Evolutionary conservation across 1,140 invertebrate genomes (phyloP).

Genomic region (Polypedilum pembai): DNA sequence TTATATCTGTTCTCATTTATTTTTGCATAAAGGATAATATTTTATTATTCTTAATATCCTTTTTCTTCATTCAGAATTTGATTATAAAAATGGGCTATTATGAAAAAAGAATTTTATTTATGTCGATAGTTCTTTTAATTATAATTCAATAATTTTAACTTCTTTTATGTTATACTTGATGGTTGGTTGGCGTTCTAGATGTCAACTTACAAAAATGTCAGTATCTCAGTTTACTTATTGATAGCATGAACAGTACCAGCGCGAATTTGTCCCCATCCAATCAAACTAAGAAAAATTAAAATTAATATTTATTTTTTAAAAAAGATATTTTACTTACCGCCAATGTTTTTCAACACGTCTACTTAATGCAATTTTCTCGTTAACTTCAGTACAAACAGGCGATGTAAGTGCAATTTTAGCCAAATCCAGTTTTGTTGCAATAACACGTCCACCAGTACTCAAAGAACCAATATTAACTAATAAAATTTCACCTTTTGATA

Average conservation of each 20-base stretch:
- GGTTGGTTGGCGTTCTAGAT: no score
- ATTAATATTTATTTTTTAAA: constrained; percentile 22
- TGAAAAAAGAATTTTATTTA: no score
- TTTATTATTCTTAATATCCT: neutral
- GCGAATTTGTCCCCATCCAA: constrained; percentile 95
- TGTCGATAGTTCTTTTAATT: no score
- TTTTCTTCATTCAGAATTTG: neutral
- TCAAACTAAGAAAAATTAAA: constrained; percentile 58
- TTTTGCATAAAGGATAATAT: neutral
- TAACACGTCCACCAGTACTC: constrained; percentile 93
- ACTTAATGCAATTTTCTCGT: constrained; percentile 97
- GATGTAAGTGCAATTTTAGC: constrained; percentile 95
- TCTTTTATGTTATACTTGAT: no score
- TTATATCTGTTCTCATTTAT: neutral
- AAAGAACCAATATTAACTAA: constrained; percentile 98
- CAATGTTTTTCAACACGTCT: constrained; percentile 98
- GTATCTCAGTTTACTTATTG: constrained; percentile 35
- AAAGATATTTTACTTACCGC: constrained; percentile 56
- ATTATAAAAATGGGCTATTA: no score
- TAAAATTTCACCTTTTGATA: constrained; percentile 81
- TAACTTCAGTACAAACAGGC: constrained; percentile 97
- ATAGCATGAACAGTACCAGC: constrained; percentile 79
- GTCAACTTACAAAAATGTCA: neutral
- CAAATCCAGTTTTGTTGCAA: constrained; percentile 94
- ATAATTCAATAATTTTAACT: no score